A percentile compares a stretch with the other conserved stretches of the same genome.
These are phyloP conservation scores for Petrocephalus schoutedeni DNA, from an alignment of 2,797 vertebrate genomes.

Conservation along the genomic window DNA sequence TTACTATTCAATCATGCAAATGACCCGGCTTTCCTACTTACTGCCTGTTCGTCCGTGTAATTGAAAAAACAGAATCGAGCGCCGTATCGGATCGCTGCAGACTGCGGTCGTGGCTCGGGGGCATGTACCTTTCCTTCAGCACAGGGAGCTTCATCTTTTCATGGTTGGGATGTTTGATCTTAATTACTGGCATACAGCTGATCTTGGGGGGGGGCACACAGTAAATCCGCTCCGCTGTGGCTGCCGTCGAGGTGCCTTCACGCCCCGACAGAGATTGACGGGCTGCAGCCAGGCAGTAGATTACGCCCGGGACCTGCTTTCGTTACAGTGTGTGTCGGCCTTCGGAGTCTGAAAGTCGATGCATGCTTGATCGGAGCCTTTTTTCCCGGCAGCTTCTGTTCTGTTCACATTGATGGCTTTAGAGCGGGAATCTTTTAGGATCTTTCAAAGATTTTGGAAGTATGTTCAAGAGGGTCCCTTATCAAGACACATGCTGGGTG, in stretches of 20 bases:
- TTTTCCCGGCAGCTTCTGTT: background rate
- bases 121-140: background rate
- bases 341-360: background rate
- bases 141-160: background rate
- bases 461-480: background rate
- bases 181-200: background rate
- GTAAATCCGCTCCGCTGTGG: background rate
- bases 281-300: background rate
- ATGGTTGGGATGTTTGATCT: background rate
- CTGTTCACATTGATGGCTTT: background rate
- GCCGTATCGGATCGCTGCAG: slow-evolving; percentile 62
- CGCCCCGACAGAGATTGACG: background rate
- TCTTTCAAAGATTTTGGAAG: background rate
- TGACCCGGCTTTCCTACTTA: slow-evolving; percentile 69
- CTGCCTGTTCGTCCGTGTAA: slow-evolving; percentile 73
- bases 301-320: background rate
- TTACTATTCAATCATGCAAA: slow-evolving; percentile 76
- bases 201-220: background rate
- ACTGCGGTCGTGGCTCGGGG: background rate
- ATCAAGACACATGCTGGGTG: background rate
- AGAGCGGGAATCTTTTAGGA: background rate
- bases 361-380: background rate
- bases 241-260: background rate
- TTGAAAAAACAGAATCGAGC: slow-evolving; percentile 73
- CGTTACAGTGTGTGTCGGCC: background rate